These are phyloP conservation scores for Trissolcus brochymenae DNA, from an alignment of 2,888 invertebrate genomes.

Conservation along the genomic window DNA sequence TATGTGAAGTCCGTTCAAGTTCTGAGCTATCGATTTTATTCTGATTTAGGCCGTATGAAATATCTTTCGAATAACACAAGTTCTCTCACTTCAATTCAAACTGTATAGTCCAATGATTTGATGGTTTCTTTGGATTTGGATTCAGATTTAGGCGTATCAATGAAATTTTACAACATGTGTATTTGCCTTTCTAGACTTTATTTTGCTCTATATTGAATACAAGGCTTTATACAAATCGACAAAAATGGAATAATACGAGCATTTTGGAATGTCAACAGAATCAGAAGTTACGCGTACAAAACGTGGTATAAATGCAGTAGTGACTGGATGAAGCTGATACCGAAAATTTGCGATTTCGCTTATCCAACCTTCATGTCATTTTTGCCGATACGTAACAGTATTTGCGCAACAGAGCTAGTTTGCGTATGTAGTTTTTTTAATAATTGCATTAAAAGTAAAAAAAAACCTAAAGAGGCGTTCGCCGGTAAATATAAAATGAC, in stretches of 20 bases:
- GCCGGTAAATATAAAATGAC: constrained; percentile 35
- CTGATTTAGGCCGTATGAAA: too few species aligned
- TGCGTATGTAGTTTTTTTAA: constrained; percentile 39
- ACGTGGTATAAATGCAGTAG: constrained; percentile 45
- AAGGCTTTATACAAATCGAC: constrained; percentile 74
- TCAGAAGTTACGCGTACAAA: constrained; percentile 52
- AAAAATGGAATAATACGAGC: constrained; percentile 67
- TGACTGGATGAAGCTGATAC: constrained; percentile 33
- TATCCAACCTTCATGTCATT: constrained; percentile 38
- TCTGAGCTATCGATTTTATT: too few species aligned
- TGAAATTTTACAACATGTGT: constrained; percentile 30
- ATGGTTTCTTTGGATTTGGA: not conserved
- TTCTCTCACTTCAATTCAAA: too few species aligned
- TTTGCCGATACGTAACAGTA: constrained; percentile 54
- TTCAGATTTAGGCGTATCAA: constrained; percentile 3
- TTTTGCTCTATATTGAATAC: constrained; percentile 76
- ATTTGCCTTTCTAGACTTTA: constrained; percentile 76
- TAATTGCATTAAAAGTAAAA: constrained; percentile 10
- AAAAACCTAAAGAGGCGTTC: constrained; percentile 19
- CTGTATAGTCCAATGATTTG: too few species aligned
- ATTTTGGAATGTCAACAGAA: constrained; percentile 72
- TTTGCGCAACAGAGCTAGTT: constrained; percentile 41
- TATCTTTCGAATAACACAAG: too few species aligned
- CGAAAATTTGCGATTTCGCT: constrained; percentile 18
- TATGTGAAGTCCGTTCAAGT: too few species aligned